Percentiles rank a stretch among this genome's conserved stretches.
Conservation (phyloP, 2,888 invertebrate genomes). For the Drepanosiphum platanoidis region DNA sequence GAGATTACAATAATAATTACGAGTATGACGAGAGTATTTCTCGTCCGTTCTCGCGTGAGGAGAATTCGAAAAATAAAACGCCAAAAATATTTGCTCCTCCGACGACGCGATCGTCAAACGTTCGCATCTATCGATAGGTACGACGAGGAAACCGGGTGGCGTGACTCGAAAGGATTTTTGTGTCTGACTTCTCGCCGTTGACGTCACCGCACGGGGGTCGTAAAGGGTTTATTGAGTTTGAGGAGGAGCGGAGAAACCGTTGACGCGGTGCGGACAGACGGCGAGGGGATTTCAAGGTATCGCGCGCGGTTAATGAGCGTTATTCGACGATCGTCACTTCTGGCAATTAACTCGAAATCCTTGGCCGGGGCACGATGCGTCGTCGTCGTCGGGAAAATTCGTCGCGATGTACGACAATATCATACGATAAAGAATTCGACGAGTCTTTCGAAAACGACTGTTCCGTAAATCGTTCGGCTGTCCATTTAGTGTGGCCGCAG, state of each 20-base stretch:
- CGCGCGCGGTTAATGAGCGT: not conserved
- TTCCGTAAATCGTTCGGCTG: conserved; percentile 29
- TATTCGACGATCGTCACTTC: not conserved
- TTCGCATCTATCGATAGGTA: not conserved
- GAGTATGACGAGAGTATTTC: no score
- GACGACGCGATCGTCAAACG: no score
- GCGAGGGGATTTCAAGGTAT: not conserved
- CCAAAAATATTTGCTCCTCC: no score
- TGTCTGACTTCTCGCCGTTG: not conserved
- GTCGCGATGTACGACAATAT: not conserved
- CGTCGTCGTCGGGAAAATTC: no score
- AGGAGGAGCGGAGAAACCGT: not conserved
- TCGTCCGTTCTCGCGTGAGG: no score
- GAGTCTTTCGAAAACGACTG: no score
- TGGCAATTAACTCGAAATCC: conserved; percentile 30
- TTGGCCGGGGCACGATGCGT: no score
- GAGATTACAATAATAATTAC: no score
- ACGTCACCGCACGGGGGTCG: not conserved
- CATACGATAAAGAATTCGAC: no score
- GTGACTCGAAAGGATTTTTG: not conserved
- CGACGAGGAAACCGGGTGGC: not conserved
- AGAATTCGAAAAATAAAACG: no score
- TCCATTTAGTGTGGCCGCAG: not conserved
- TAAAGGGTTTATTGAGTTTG: conserved; percentile 15
- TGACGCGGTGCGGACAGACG: not conserved